Percentiles rank a stretch among this genome's conserved stretches.
Evolutionary conservation across 2,888 invertebrate species (phyloP).

Genomic region (Iselma pallidipennis): DNA sequence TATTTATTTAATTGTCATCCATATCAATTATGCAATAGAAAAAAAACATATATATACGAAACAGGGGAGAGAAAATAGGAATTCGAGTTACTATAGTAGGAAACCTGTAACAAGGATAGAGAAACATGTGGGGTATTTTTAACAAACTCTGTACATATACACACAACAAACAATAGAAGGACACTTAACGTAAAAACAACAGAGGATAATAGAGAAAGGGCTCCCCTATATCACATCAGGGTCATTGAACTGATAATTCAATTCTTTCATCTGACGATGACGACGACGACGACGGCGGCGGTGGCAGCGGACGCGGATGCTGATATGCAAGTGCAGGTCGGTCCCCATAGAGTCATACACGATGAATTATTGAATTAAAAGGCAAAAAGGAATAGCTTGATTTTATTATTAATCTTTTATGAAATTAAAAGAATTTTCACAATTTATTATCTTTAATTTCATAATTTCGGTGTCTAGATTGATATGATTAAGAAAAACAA

Average conservation of each 20-base stretch:
- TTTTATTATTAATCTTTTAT: not conserved
- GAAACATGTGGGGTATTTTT: slow-evolving; percentile 1
- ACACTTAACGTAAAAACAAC: slow-evolving; percentile 23
- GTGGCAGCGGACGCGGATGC: slow-evolving; percentile 43
- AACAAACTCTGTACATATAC: not conserved
- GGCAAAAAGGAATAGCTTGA: not conserved
- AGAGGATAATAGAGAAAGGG: slow-evolving; percentile 25
- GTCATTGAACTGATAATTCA: slow-evolving; percentile 50
- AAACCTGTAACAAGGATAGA: not conserved
- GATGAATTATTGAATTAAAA: not conserved
- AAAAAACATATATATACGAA: not conserved
- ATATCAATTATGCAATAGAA: not conserved
- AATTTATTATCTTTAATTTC: too few relatives aligned
- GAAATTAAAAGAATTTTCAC: not conserved
- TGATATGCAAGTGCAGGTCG: slow-evolving; percentile 40
- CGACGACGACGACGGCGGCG: not conserved
- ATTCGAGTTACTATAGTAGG: not conserved
- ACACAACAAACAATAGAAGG: slow-evolving; percentile 9
- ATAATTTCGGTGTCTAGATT: too few relatives aligned
- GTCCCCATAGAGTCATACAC: not conserved
- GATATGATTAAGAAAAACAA: not conserved
- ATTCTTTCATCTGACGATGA: slow-evolving; percentile 42
- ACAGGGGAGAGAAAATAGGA: not conserved
- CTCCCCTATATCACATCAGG: slow-evolving; percentile 38
- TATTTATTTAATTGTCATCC: slow-evolving; percentile 5